Evolutionary conservation across 2,113 vertebrate genomes (phyloP), one percentile per base, ranked within the genome.

Genomic region (Rhizomys pruinosus): DNA sequence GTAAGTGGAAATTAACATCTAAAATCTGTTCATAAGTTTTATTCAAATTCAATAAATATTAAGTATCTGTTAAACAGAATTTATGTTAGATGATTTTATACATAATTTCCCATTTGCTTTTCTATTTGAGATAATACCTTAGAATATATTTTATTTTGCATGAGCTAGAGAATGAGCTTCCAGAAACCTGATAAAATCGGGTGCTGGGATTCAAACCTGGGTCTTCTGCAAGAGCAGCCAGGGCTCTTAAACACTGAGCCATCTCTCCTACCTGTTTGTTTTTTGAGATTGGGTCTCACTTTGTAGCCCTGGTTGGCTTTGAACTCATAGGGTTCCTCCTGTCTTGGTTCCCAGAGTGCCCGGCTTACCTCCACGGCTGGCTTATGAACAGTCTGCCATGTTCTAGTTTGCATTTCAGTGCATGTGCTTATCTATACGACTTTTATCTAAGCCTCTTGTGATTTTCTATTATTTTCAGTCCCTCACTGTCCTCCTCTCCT

Each of bases 21-120:
- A 23, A 90, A 90, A 88, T 93, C 81, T 84, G 84, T 66, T 88
- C 37, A 74, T 34, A 81, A 61, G 89, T 92, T 87, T 90, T 77
- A 81, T 47, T 94, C 37, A 88, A 66, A 66, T 72, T 86, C 19
- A 85, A 0, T 55, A 71, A 69, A 55, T 47, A 27, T 32, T 47
- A 57, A n/a, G 20, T 80, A 66, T 13, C 57, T 88, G 5, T 74
- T 87, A 72, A 84, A 90, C 23, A 87, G 20, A 12, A 91, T 39
- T 92, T 86, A 74, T 42, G 7, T 57, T 73, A 72, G 17, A 66
- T 89, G 20, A 42, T 74, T 29, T 92, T 37, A 80, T 9, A 44
- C 1, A 44, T 66, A n/a, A 47, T 57, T 90, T 87, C 57, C 89
- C 16, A 37, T 68, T 94, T 72, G 29, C 37, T 94, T 88, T 79